These are phyloP conservation scores for Syngnathus typhle DNA, from an alignment of 2,113 vertebrate species.

Conservation along the genomic window DNA sequence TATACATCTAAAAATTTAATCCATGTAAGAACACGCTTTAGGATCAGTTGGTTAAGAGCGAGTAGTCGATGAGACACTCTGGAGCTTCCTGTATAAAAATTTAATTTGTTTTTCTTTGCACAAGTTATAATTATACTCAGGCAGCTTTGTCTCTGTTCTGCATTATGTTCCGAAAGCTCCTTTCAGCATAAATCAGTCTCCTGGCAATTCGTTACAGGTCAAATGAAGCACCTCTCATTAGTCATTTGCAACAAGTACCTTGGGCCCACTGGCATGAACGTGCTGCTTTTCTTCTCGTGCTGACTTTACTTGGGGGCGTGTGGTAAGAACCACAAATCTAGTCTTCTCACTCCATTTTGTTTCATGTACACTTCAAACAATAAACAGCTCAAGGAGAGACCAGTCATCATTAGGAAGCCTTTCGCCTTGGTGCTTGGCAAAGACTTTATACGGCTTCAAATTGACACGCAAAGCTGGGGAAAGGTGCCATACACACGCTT, in stretches of 20 bases:
- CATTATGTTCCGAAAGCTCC: constrained; percentile 29
- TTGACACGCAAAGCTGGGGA: constrained; percentile 37
- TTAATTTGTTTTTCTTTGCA: neutral
- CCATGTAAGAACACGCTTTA: too few species aligned
- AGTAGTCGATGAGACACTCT: constrained; percentile 18
- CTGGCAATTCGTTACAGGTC: constrained; percentile 20
- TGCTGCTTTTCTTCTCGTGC: constrained; percentile 12
- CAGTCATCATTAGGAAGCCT: constrained; percentile 43
- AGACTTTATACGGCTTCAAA: constrained; percentile 16
- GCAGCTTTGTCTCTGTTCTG: constrained; percentile 34
- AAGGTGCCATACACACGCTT: constrained; percentile 27
- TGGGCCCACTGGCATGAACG: constrained; percentile 31
- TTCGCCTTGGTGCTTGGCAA: constrained; percentile 42
- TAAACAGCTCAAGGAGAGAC: constrained; percentile 38
- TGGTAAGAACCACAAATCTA: neutral
- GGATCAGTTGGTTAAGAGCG: constrained; percentile 21
- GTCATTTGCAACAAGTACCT: constrained; percentile 30
- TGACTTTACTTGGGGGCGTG: neutral
- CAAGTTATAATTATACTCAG: constrained; percentile 24
- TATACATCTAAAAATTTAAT: constrained; percentile 22
- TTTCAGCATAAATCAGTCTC: constrained; percentile 32
- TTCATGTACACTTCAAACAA: constrained; percentile 10
- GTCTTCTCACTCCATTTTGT: constrained; percentile 17
- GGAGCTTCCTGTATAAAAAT: constrained; percentile 17
- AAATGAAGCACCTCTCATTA: constrained; percentile 1